These are phyloP conservation scores for Panorpa germanica DNA, from an alignment of 2,888 invertebrate genomes.

Conservation along the genomic window DNA sequence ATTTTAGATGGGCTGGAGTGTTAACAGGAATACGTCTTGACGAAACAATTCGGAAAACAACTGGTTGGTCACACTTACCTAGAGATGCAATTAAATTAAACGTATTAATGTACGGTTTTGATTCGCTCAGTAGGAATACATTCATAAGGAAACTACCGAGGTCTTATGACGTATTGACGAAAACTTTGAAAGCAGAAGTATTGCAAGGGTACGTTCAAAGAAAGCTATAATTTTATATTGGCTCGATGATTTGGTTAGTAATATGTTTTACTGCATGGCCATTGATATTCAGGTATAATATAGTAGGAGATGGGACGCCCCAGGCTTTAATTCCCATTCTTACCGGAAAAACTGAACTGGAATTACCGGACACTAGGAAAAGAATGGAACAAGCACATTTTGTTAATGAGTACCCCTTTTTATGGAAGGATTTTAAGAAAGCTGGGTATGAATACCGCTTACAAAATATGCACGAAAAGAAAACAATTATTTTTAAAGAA, in stretches of 20 bases:
- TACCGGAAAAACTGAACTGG: constrained; percentile 70
- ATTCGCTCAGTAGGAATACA: constrained; percentile 70
- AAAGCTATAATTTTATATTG: not conserved
- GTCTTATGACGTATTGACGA: constrained; percentile 46
- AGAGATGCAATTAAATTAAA: constrained; percentile 34
- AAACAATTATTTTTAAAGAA: not conserved
- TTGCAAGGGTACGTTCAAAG: constrained; percentile 40
- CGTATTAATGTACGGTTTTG: constrained; percentile 72
- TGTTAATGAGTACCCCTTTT: constrained; percentile 65
- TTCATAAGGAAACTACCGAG: constrained; percentile 62
- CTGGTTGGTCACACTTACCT: constrained; percentile 28
- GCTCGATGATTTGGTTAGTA: too few relatives aligned
- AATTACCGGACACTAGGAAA: constrained; percentile 70
- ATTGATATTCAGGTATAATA: too few relatives aligned
- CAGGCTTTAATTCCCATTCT: constrained; percentile 75
- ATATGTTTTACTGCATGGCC: too few relatives aligned
- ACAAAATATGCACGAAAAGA: constrained; percentile 45
- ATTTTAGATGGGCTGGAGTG: constrained; percentile 39
- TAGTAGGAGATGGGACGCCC: constrained; percentile 74
- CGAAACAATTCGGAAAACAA: constrained; percentile 22
- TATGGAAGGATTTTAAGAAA: constrained; percentile 61
- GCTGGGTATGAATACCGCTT: constrained; percentile 44
- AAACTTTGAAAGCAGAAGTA: constrained; percentile 37
- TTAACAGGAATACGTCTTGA: constrained; percentile 38
- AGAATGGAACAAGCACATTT: constrained; percentile 37